phyloP scores from a whole-genome alignment of 1,140 invertebrate species.

The Mizuhopecten yessoensis region DNA sequence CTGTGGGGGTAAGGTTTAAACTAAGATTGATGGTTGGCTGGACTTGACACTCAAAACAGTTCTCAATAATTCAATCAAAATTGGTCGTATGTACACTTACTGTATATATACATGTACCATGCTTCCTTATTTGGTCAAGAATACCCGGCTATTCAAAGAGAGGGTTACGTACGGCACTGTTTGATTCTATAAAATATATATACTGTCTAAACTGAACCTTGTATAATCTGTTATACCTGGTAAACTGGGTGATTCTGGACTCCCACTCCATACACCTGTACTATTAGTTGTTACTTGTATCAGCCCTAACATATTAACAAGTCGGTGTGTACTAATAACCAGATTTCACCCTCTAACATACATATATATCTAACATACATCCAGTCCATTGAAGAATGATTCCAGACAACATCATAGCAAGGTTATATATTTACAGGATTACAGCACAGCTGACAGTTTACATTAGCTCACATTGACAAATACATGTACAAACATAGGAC shows the following conservation, averaged over 20 bases:
- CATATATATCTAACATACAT: background rate
- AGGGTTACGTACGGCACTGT: too few relatives aligned
- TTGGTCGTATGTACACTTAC: background rate
- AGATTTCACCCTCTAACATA: background rate
- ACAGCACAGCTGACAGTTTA: background rate
- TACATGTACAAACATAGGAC: background rate
- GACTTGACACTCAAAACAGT: background rate
- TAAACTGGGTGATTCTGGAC: too few relatives aligned
- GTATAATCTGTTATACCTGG: too few relatives aligned
- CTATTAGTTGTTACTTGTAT: too few relatives aligned
- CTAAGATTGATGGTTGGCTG: background rate
- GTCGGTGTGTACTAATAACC: too few relatives aligned
- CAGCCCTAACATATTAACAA: too few relatives aligned
- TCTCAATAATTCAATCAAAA: constrained; percentile 15
- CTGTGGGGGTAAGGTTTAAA: background rate
- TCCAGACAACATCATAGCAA: background rate
- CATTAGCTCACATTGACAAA: background rate
- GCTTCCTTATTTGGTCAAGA: too few relatives aligned
- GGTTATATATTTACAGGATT: background rate
- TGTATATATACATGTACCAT: too few relatives aligned
- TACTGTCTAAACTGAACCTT: too few relatives aligned
- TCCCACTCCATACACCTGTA: too few relatives aligned
- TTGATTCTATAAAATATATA: too few relatives aligned
- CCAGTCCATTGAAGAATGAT: background rate
- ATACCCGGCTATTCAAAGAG: too few relatives aligned